Percentiles rank a stretch among this genome's conserved stretches.
Evolutionary conservation across 1,140 invertebrate genomes (phyloP).

Genomic region (Eciton burchellii): DNA sequence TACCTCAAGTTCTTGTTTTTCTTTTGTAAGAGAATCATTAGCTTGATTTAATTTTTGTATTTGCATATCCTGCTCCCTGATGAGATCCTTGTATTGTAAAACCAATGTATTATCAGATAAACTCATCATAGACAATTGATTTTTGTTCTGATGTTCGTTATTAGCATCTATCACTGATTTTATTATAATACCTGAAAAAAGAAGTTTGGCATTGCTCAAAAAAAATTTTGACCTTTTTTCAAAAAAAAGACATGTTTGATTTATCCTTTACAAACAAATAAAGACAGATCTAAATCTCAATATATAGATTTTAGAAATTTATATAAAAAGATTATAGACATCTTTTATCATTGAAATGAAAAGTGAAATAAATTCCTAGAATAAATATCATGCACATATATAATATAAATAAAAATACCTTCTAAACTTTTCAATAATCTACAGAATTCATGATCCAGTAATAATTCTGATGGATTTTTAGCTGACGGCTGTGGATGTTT

Average conservation of each 20-base stretch:
- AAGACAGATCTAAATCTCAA: too few species aligned
- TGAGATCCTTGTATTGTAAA: constrained; percentile 95
- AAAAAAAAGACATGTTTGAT: constrained; percentile 3
- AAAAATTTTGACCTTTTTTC: not conserved
- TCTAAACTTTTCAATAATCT: constrained; percentile 93
- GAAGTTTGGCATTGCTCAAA: constrained; percentile 25
- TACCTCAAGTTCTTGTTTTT: constrained; percentile 87
- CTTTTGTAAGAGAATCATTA: constrained; percentile 85
- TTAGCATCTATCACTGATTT: constrained; percentile 86
- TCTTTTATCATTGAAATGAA: not conserved
- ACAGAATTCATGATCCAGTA: constrained; percentile 98
- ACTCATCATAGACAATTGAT: constrained; percentile 75
- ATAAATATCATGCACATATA: not conserved
- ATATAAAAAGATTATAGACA: too few species aligned
- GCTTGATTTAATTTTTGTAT: constrained; percentile 88
- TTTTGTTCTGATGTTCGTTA: constrained; percentile 77
- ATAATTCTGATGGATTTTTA: constrained; percentile 91
- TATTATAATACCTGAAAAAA: constrained; percentile 79
- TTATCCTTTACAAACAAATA: too few species aligned
- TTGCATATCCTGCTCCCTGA: constrained; percentile 93
- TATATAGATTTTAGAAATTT: too few species aligned
- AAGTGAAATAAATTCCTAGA: constrained; percentile 2
- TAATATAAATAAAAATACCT: constrained; percentile 82
- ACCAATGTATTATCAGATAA: constrained; percentile 88
- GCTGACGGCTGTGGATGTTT: constrained; percentile 96